phyloP scores from a whole-genome alignment of 2,113 vertebrate genomes.

The Callipepla californica region DNA sequence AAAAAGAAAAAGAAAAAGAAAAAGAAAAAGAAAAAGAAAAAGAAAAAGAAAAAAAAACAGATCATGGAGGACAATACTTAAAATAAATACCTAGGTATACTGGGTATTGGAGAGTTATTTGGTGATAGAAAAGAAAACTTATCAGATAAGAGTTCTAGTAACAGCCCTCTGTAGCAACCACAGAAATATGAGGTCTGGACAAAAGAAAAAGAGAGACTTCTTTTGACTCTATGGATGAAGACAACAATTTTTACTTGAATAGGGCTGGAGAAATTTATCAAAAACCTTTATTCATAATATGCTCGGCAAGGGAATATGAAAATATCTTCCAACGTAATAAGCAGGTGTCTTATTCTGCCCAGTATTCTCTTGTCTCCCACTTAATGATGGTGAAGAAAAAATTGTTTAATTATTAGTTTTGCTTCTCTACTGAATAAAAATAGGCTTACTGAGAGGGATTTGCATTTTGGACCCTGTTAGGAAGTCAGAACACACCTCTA shows the following conservation, averaged over 20 bases:
- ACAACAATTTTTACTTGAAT: constrained; percentile 37
- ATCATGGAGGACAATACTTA: constrained; percentile 44
- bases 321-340: neutral
- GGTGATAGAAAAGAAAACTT: constrained; percentile 54
- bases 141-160: constrained; percentile 54
- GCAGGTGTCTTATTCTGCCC: neutral
- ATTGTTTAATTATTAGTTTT: neutral
- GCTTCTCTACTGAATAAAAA: neutral
- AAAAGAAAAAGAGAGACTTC: constrained; percentile 4
- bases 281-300: constrained; percentile 18
- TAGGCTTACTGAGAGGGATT: neutral
- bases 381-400: neutral
- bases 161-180: constrained; percentile 61
- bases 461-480: neutral
- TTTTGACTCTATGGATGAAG: constrained; percentile 35
- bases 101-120: constrained; percentile 48
- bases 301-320: neutral
- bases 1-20: neutral
- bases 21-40: neutral
- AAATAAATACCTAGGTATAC: constrained; percentile 51
- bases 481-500: neutral
- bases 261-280: constrained; percentile 8
- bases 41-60: neutral
- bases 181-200: constrained; percentile 33
- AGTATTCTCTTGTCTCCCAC: neutral